Percentiles rank a stretch among this genome's conserved stretches.
Evolutionary conservation across 2,888 invertebrate species (phyloP).

Genomic region (Candidula unifasciata): DNA sequence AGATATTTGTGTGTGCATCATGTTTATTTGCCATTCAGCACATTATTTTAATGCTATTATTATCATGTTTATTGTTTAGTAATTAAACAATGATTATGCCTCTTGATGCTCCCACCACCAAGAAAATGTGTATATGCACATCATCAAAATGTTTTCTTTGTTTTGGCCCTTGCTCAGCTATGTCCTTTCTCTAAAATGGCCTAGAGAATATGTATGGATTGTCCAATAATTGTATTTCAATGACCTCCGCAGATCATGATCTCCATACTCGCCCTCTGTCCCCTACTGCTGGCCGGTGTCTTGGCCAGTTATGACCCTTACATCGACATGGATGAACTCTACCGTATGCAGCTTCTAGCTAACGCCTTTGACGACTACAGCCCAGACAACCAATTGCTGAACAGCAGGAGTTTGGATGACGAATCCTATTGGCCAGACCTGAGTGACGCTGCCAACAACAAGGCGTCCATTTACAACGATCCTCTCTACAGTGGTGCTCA

Average conservation of each 20-base stretch:
- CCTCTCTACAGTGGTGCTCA: constrained; percentile 63
- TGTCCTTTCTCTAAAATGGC: too few species aligned
- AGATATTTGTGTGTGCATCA: too few species aligned
- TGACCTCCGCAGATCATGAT: neutral
- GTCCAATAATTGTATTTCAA: too few species aligned
- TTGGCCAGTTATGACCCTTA: constrained; percentile 50
- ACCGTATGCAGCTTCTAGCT: constrained; percentile 57
- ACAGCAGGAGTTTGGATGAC: constrained; percentile 15
- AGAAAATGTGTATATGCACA: too few species aligned
- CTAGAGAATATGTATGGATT: too few species aligned
- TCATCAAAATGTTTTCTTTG: too few species aligned
- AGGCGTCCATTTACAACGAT: constrained; percentile 55
- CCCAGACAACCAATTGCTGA: constrained; percentile 53
- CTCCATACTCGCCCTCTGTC: neutral
- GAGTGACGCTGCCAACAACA: constrained; percentile 30
- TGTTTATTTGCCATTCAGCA: too few species aligned
- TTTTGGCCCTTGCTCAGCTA: too few species aligned
- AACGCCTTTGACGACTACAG: constrained; percentile 49
- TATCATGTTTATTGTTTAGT: too few species aligned
- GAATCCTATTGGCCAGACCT: constrained; percentile 39
- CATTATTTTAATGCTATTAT: too few species aligned
- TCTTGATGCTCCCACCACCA: too few species aligned
- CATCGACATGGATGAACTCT: constrained; percentile 57
- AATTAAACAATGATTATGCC: too few species aligned
- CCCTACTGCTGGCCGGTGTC: constrained; percentile 10